Evolutionary conservation across 92 coral and sea anemone species (phyloP).

Genomic region (Virgularia gustaviana): DNA sequence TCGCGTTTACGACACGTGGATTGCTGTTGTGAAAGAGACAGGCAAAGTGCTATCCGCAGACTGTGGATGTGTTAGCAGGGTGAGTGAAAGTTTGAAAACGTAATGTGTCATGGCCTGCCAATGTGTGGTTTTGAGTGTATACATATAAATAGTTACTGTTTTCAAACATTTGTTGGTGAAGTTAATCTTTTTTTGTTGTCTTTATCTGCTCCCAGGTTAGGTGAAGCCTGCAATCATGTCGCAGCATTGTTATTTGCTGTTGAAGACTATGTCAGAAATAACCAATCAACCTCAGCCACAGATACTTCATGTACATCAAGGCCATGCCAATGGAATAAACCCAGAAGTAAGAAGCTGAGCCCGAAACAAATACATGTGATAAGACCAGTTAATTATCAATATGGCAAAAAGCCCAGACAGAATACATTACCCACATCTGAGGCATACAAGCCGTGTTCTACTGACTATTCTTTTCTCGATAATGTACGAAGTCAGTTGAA

Average conservation of each 20-base stretch:
- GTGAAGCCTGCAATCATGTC: conserved; percentile 44
- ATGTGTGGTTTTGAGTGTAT: no score
- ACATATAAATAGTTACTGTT: background rate
- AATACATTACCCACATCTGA: background rate
- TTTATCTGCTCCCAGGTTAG: conserved; percentile 36
- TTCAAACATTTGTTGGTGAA: background rate
- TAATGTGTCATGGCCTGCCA: no score
- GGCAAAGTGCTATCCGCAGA: conserved; percentile 37
- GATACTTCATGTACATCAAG: conserved; percentile 38
- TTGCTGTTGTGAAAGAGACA: conserved; percentile 37
- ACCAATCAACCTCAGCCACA: background rate
- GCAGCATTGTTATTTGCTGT: conserved; percentile 48
- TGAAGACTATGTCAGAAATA: conserved; percentile 36
- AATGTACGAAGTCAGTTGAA: background rate
- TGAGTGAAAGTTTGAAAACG: conserved; percentile 1
- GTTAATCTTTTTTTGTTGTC: background rate
- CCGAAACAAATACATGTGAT: conserved; percentile 42
- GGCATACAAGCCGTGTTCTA: background rate
- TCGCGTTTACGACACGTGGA: conserved; percentile 33
- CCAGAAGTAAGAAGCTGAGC: conserved; percentile 39
- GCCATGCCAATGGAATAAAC: conserved; percentile 52
- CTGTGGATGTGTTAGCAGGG: conserved; percentile 38
- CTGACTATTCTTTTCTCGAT: background rate
- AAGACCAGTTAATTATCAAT: conserved; percentile 41
- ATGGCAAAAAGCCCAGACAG: conserved; percentile 32